Conservation (phyloP, 2,888 invertebrate species). For the Drosophila quinaria region DNA sequence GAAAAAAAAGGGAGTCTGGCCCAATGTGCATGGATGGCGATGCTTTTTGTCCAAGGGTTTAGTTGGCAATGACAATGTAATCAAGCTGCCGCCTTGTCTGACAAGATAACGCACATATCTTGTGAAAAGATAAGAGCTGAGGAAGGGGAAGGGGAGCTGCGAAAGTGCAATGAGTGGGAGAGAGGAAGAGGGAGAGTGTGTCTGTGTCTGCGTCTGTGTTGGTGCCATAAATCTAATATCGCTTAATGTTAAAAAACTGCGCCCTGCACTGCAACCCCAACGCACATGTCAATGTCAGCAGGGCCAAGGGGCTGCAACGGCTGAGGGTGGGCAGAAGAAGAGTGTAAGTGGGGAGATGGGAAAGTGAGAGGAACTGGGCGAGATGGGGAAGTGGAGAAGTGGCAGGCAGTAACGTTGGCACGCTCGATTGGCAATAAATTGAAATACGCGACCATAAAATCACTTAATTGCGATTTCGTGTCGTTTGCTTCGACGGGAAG, state of each 20-base stretch:
- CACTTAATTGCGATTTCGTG: conserved; percentile 81
- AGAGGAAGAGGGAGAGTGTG: conserved; percentile 16
- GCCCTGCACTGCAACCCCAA: conserved; percentile 21
- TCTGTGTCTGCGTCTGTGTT: conserved; percentile 16
- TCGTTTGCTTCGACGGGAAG: conserved; percentile 54
- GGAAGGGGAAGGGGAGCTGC: not conserved
- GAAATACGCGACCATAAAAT: conserved; percentile 80
- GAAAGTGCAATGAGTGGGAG: conserved; percentile 54
- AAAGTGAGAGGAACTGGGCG: not conserved
- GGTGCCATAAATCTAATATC: conserved; percentile 67
- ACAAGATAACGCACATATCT: conserved; percentile 59
- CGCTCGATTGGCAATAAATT: conserved; percentile 78
- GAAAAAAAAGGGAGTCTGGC: too few relatives aligned
- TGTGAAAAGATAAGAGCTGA: not conserved
- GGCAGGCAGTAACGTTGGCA: conserved; percentile 48
- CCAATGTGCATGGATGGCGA: not conserved
- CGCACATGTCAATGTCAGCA: conserved; percentile 59
- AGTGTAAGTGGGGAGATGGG: not conserved
- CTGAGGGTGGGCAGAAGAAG: not conserved
- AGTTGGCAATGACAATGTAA: conserved; percentile 55
- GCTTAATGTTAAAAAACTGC: conserved; percentile 62
- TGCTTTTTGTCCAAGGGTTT: conserved; percentile 20
- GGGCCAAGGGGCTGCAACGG: conserved; percentile 10
- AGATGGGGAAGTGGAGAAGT: not conserved
- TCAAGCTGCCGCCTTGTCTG: conserved; percentile 51